These are phyloP conservation scores for Porites rus DNA, from an alignment of 92 coral and sea anemone genomes.

Conservation along the genomic window DNA sequence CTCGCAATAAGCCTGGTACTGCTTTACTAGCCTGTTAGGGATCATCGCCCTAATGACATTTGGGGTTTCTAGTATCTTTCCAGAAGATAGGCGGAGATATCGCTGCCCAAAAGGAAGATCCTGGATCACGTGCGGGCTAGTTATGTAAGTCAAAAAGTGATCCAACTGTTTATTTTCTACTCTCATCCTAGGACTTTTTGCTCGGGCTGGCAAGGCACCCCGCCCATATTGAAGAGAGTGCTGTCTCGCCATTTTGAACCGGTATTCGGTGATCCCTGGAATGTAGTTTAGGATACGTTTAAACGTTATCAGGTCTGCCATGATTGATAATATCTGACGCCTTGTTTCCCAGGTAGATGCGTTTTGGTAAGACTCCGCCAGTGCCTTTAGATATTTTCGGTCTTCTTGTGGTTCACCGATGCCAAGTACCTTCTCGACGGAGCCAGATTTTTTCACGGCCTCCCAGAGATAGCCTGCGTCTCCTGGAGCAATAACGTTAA, in stretches of 20 bases:
- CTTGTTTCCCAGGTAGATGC: constrained; percentile 37
- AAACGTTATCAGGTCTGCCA: constrained; percentile 16
- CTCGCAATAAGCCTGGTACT: constrained; percentile 27
- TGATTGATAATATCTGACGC: constrained; percentile 19
- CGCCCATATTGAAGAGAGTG: constrained; percentile 18
- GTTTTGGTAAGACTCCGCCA: constrained; percentile 49
- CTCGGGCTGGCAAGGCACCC: constrained; percentile 19
- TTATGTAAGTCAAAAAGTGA: constrained; percentile 7
- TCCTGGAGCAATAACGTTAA: constrained; percentile 63
- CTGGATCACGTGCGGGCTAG: background rate
- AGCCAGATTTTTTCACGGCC: constrained; percentile 44
- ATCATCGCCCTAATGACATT: background rate
- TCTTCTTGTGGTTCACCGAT: constrained; percentile 46
- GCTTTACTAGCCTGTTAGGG: constrained; percentile 9
- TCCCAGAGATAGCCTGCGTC: constrained; percentile 61
- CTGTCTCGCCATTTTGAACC: constrained; percentile 21
- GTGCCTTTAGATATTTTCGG: constrained; percentile 42
- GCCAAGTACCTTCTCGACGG: constrained; percentile 47
- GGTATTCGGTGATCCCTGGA: constrained; percentile 41
- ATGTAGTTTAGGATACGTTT: constrained; percentile 5
- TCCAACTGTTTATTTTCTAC: constrained; percentile 33
- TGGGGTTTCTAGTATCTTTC: too few species aligned
- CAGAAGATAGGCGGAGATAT: too few species aligned
- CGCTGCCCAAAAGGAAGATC: too few species aligned
- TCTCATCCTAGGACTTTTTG: constrained; percentile 26